A percentile compares a stretch with the other conserved stretches of the same genome.
These are phyloP conservation scores for Lophura swinhoii DNA, from an alignment of 2,797 vertebrate genomes.

Conservation along the genomic window DNA sequence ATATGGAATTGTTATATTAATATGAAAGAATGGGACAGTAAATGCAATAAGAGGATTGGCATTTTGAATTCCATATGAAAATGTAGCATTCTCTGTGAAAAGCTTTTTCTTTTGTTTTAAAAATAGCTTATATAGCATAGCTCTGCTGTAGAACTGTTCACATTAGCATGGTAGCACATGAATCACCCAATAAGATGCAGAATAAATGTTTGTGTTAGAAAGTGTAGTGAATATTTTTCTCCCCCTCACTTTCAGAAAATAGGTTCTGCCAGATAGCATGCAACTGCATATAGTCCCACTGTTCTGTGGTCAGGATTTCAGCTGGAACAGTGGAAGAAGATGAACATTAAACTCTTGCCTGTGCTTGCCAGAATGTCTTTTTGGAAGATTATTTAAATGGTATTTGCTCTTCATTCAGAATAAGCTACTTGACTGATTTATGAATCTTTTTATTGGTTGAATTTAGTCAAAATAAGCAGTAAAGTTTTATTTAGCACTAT, in stretches of 20 bases:
- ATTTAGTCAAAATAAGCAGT: background rate
- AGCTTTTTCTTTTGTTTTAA: background rate
- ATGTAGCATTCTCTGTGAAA: background rate
- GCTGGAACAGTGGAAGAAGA: background rate
- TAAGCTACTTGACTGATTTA: background rate
- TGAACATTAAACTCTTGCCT: background rate
- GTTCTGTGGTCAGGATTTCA: background rate
- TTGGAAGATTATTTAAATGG: background rate
- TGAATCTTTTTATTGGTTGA: background rate
- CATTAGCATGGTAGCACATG: background rate
- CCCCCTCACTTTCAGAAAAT: background rate
- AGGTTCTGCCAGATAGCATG: background rate
- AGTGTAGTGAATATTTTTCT: background rate
- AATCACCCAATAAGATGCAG: background rate
- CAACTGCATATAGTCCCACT: background rate
- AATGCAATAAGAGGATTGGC: background rate
- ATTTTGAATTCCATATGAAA: slow-evolving; percentile 17
- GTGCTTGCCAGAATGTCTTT: background rate
- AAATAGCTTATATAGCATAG: background rate
- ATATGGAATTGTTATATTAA: background rate
- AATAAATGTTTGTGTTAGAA: background rate
- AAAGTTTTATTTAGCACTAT: background rate
- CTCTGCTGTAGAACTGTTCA: background rate
- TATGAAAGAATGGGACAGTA: background rate
- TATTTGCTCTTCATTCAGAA: background rate